Percentiles rank a stretch among this genome's conserved stretches.
Evolutionary conservation across 2,797 vertebrate genomes (phyloP).

Genomic region (Aselliscus stoliczkanus): DNA sequence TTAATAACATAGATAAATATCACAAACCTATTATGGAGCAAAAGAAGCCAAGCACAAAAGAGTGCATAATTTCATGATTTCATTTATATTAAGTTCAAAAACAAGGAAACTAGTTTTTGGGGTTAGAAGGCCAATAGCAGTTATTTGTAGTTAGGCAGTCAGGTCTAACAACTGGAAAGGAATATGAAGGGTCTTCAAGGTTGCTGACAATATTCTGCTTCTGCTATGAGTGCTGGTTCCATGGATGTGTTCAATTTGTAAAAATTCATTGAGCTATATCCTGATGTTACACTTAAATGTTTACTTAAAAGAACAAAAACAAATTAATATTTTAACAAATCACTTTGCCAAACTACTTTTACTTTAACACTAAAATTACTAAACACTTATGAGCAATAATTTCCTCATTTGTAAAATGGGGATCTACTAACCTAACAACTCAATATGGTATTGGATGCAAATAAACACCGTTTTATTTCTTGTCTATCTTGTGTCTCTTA

Average conservation of each 20-base stretch:
- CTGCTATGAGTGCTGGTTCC: not conserved
- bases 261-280: not conserved
- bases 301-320: conserved; percentile 30
- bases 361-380: conserved; percentile 36
- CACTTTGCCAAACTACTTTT: not conserved
- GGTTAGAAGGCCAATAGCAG: not conserved
- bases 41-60: conserved; percentile 4
- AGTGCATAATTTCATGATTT: not conserved
- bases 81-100: not conserved
- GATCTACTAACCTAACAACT: conserved; percentile 27
- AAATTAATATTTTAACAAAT: not conserved
- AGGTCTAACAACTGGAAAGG: not conserved
- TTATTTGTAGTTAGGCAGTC: not conserved
- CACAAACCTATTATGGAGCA: not conserved
- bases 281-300: not conserved
- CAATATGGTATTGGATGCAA: not conserved
- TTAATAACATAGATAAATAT: not conserved
- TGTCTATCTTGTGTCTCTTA: not conserved
- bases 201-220: not conserved
- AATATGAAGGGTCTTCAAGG: not conserved
- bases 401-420: conserved; percentile 11
- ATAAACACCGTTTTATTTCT: conserved; percentile 7
- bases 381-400: conserved; percentile 6
- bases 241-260: not conserved
- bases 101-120: not conserved